Evolutionary conservation across 2,888 invertebrate species (phyloP).

Genomic region (Bembecia ichneumoniformis): DNA sequence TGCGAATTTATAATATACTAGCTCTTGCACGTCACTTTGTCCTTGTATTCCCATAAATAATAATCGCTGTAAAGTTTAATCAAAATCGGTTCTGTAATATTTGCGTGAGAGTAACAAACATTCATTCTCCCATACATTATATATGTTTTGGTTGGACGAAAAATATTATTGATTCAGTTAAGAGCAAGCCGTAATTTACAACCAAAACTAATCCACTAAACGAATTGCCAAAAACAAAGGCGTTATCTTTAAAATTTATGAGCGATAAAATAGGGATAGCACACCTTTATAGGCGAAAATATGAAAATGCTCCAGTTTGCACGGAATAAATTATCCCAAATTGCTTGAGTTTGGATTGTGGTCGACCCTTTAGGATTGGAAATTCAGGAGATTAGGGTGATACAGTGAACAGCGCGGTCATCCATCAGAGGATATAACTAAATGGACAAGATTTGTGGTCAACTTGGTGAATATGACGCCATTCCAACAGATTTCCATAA

Average conservation of each 20-base stretch:
- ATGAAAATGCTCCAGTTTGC: conserved; percentile 31
- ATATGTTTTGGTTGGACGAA: too few relatives aligned
- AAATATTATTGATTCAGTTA: too few relatives aligned
- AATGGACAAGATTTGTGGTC: conserved; percentile 4
- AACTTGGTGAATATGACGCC: not conserved
- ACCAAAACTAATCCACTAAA: conserved; percentile 20
- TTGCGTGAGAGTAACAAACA: not conserved
- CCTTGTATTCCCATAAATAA: too few relatives aligned
- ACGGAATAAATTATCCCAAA: conserved; percentile 37
- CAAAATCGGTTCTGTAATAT: too few relatives aligned
- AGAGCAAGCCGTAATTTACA: too few relatives aligned
- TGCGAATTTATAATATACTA: too few relatives aligned
- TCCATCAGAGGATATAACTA: conserved; percentile 18
- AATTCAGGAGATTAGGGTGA: conserved; percentile 27
- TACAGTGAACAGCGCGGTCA: conserved; percentile 23
- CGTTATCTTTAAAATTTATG: conserved; percentile 42
- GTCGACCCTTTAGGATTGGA: conserved; percentile 31
- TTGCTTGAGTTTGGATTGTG: conserved; percentile 35
- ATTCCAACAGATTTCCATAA: not conserved
- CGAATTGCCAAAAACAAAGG: conserved; percentile 35
- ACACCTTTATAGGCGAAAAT: conserved; percentile 32
- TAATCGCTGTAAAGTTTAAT: too few relatives aligned
- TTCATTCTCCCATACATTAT: too few relatives aligned
- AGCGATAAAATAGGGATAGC: conserved; percentile 34
- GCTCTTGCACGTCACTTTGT: too few relatives aligned